These are phyloP conservation scores for Rhynchotus rufescens DNA, from an alignment of 2,797 vertebrate species.

Conservation along the genomic window DNA sequence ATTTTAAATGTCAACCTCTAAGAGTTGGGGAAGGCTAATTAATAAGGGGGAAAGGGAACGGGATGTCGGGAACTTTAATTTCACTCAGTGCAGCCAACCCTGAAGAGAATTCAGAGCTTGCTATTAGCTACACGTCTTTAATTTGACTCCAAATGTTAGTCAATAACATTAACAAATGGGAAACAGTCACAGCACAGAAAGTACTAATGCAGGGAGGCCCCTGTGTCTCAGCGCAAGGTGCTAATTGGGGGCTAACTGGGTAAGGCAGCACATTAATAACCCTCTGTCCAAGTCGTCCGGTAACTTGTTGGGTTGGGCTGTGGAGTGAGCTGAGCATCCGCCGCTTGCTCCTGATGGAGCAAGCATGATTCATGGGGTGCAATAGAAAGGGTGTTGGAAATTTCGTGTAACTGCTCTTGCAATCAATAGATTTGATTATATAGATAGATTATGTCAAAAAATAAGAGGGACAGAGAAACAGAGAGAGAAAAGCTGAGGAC, in stretches of 20 bases:
- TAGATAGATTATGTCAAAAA: neutral
- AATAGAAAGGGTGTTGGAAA: neutral
- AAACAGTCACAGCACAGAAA: neutral
- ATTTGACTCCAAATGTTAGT: constrained; percentile 32
- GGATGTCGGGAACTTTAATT: constrained; percentile 28
- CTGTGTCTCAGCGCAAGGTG: fast-evolving
- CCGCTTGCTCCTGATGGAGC: fast-evolving
- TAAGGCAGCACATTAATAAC: neutral
- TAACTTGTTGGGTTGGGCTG: neutral
- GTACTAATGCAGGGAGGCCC: neutral
- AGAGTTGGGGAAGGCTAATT: constrained; percentile 41
- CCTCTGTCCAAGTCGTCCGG: fast-evolving
- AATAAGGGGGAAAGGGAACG: neutral
- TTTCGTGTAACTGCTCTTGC: neutral
- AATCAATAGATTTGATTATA: fast-evolving
- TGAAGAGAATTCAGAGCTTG: constrained; percentile 12
- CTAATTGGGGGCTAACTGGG: neutral
- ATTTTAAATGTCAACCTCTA: constrained; percentile 55
- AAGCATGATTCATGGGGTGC: fast-evolving
- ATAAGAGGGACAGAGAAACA: neutral
- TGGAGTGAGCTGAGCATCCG: neutral
- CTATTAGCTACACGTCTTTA: constrained; percentile 18
- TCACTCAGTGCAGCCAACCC: constrained; percentile 45
- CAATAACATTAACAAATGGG: neutral
- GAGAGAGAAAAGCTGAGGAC: neutral